A percentile compares a stretch with the other conserved stretches of the same genome.
Evolutionary conservation across 2,797 vertebrate species (phyloP).

Genomic region (Sebastes reedi): DNA sequence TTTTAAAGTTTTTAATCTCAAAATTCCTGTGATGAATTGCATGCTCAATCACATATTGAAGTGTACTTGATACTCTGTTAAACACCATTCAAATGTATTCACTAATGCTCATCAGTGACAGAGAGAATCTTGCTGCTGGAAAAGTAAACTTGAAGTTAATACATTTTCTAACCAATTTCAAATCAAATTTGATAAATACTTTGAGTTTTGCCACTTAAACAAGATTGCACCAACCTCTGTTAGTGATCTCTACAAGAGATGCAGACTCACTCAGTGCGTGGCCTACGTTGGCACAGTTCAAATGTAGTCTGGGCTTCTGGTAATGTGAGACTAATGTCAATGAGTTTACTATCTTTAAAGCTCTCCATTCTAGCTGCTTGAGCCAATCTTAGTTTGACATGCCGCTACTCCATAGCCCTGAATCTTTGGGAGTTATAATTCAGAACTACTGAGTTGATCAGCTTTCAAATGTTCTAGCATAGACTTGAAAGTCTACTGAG

Average conservation of each 20-base stretch:
- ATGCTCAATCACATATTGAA: background rate
- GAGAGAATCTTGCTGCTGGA: background rate
- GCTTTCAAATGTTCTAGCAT: background rate
- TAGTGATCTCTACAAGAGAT: background rate
- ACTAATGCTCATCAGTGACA: background rate
- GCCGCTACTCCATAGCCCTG: background rate
- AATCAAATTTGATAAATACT: background rate
- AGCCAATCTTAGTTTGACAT: background rate
- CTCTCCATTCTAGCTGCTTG: background rate
- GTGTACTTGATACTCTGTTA: background rate
- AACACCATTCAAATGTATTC: background rate
- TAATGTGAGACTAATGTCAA: constrained; percentile 9
- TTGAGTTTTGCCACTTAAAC: background rate
- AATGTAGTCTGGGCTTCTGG: constrained; percentile 2
- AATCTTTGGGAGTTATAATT: background rate
- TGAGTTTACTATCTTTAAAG: background rate
- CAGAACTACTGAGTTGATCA: background rate
- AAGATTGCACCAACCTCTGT: background rate
- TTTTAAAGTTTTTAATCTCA: background rate
- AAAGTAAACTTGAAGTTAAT: background rate
- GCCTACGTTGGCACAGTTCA: background rate
- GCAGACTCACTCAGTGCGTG: background rate
- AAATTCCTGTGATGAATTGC: background rate
- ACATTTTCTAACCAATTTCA: background rate
- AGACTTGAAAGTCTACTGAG: background rate